Percentiles rank a stretch among this genome's conserved stretches.
Conservation (phyloP, 2,797 vertebrate species). For the Oreochromis mossambicus region DNA sequence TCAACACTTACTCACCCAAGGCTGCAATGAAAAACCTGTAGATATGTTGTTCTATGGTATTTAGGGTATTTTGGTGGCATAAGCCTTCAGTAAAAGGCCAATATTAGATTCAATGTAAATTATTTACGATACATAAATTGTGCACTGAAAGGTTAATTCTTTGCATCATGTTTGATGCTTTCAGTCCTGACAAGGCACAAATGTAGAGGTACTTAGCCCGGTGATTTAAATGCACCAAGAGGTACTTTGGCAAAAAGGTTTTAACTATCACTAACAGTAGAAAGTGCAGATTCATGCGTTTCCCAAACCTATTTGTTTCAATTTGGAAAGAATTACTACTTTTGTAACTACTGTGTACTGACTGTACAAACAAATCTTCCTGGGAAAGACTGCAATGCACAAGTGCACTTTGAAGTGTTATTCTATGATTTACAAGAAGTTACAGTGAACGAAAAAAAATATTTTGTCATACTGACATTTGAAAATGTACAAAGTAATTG, state of each 20-base stretch:
- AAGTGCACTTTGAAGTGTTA: not conserved
- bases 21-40: not conserved
- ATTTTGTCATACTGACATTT: not conserved
- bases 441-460: not conserved
- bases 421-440: not conserved
- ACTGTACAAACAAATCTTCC: not conserved
- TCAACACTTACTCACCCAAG: not conserved
- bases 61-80: not conserved
- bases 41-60: not conserved
- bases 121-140: not conserved
- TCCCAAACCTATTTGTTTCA: not conserved
- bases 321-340: not conserved
- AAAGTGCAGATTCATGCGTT: not conserved
- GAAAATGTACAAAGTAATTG: slow-evolving; percentile 6
- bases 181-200: not conserved
- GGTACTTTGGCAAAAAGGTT: not conserved
- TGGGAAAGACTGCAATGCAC: not conserved
- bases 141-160: slow-evolving; percentile 1
- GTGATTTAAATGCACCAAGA: not conserved
- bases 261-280: not conserved
- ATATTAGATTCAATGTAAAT: not conserved
- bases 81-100: not conserved
- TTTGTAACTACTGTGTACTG: not conserved
- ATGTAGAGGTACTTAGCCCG: not conserved
- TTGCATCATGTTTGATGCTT: not conserved